These are phyloP conservation scores for Amphibalanus amphitrite DNA, from an alignment of 1,140 invertebrate species.

Conservation along the genomic window DNA sequence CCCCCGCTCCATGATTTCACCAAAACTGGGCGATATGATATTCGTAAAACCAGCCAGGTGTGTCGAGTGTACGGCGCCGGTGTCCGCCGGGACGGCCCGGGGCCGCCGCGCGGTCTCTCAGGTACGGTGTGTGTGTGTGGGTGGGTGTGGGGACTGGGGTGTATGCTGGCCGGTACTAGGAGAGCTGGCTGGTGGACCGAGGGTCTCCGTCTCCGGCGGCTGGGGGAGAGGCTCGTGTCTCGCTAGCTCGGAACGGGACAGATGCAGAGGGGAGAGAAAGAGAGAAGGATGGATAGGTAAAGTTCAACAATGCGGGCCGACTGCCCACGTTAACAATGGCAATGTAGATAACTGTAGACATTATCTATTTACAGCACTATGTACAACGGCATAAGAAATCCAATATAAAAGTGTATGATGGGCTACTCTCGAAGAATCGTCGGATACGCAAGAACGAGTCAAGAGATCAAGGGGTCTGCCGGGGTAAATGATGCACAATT, in stretches of 20 bases:
- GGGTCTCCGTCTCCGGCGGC: neutral
- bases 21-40: no score
- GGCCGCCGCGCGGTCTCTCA: no score
- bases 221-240: neutral
- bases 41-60: no score
- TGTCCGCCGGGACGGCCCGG: no score
- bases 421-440: neutral
- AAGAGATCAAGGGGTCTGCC: neutral
- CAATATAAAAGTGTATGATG: neutral
- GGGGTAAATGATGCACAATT: neutral
- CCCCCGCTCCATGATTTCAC: no score
- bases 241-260: neutral
- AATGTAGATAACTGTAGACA: neutral
- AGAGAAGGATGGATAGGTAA: neutral
- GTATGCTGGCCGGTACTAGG: no score
- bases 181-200: neutral
- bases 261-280: neutral
- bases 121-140: no score
- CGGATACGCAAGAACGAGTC: neutral
- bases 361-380: neutral
- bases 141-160: no score
- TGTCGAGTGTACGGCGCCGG: no score
- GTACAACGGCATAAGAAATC: neutral
- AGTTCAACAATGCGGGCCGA: neutral
- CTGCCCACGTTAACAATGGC: neutral